Evolutionary conservation across 2,888 invertebrate genomes (phyloP), one percentile per base, ranked within the genome.

Genomic region (Piscicola geometra): DNA sequence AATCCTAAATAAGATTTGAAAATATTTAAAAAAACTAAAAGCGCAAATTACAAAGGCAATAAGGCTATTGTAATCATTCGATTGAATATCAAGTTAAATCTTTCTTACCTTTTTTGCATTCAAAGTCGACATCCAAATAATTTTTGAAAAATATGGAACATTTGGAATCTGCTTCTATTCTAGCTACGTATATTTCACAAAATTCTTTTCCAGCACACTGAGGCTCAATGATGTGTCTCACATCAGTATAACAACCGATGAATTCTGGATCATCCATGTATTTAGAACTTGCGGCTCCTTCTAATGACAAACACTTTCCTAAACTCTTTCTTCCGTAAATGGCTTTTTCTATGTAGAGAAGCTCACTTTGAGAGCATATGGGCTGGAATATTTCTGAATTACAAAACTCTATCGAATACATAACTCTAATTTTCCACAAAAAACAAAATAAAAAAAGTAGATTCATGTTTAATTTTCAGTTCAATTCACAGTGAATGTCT

Each of bases 171-270:
- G 32, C 67, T 30, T 67, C 33, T 33, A 67, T 67, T 67, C n/a
- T 18, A 9, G 5, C 30, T 15, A 67, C 67, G 30, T 32, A 2
- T 32, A 67, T 5, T 28, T 67, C 33, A 30, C 67, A 67, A 15
- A 15, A 9, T 35, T 33, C 5, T 35, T 35, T 9, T 67, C 67
- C 67, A 67, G 67, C 67, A 32, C 67, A 67, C n/a, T 33, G 35
- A 67, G 67, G 67, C 30, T 67, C 67, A 67, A 67, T 67, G 28
- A 67, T 67, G 67, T 35, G 32, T 32, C 35, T 67, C 9, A 76
- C 71, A 33, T 71, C 76, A 21, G 47, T 60, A 25, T 33, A 71
- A 68, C 76, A 76, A 5, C 66, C 66, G 5, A 76, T 35, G n/a
- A 12, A 67, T 3, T 32, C 67, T 67, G 67, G 67, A 12, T 3